phyloP scores from a whole-genome alignment of 2,888 invertebrate genomes.

The Meganola albula region DNA sequence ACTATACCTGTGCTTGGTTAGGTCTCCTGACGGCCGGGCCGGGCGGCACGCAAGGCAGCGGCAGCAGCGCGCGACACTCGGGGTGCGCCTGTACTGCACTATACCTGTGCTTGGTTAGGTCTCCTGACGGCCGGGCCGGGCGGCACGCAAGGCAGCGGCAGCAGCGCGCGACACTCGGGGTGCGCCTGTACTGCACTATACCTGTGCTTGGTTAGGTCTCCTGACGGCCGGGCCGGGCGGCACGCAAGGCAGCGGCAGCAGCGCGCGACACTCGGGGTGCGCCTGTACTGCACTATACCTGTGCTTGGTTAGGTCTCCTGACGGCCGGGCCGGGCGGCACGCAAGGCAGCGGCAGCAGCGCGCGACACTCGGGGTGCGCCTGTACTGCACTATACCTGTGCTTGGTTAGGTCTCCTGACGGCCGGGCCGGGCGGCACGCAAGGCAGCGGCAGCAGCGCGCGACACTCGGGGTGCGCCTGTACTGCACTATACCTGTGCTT shows the following conservation, averaged over 20 bases:
- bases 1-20: not conserved
- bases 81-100: constrained; percentile 90
- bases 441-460: not conserved
- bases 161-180: not conserved
- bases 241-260: not conserved
- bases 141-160: not conserved
- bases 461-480: not conserved
- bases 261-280: not conserved
- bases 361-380: not conserved
- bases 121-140: not conserved
- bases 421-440: not conserved
- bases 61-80: constrained; percentile 89
- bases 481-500: too few relatives aligned
- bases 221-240: not conserved
- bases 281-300: not conserved
- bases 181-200: not conserved
- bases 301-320: not conserved
- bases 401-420: not conserved
- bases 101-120: not conserved
- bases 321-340: not conserved
- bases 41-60: constrained; percentile 91
- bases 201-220: not conserved
- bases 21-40: constrained; percentile 28
- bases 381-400: not conserved
- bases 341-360: not conserved